phyloP scores from a whole-genome alignment of 2,888 invertebrate genomes.

The Drosophila lutescens region DNA sequence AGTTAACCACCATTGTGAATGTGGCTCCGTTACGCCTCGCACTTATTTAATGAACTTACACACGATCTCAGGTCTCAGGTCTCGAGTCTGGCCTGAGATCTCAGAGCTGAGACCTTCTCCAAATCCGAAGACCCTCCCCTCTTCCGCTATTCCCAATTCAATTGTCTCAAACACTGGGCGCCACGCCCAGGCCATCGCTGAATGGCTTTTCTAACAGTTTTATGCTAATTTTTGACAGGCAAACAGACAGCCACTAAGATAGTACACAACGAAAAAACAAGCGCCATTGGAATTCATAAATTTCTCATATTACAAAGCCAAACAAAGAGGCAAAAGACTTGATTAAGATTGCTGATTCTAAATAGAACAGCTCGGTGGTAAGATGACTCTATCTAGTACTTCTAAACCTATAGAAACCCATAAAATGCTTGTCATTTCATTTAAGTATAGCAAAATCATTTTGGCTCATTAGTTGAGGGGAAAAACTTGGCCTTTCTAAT shows the following conservation, averaged over 20 bases:
- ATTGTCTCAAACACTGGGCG: constrained; percentile 47
- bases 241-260: constrained; percentile 51
- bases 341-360: constrained; percentile 2
- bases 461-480: constrained; percentile 1
- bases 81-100: neutral
- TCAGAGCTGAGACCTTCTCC: neutral
- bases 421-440: constrained; percentile 4
- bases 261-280: constrained; percentile 38
- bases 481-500: neutral
- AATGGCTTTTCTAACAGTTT: constrained; percentile 69
- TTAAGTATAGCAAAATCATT: neutral
- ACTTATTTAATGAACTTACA: constrained; percentile 45
- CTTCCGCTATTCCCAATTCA: constrained; percentile 51
- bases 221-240: constrained; percentile 67
- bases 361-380: neutral
- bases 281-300: neutral
- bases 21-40: constrained; percentile 50
- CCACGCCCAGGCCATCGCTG: constrained; percentile 26
- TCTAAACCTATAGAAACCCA: neutral
- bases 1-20: constrained; percentile 26
- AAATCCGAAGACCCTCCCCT: constrained; percentile 8
- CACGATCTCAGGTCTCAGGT: constrained; percentile 9
- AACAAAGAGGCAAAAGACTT: constrained; percentile 10
- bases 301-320: constrained; percentile 9
- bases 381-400: neutral